Percentiles rank a stretch among this genome's conserved stretches.
phyloP scores from a whole-genome alignment of 2,113 vertebrate species.

The Carassius auratus region DNA sequence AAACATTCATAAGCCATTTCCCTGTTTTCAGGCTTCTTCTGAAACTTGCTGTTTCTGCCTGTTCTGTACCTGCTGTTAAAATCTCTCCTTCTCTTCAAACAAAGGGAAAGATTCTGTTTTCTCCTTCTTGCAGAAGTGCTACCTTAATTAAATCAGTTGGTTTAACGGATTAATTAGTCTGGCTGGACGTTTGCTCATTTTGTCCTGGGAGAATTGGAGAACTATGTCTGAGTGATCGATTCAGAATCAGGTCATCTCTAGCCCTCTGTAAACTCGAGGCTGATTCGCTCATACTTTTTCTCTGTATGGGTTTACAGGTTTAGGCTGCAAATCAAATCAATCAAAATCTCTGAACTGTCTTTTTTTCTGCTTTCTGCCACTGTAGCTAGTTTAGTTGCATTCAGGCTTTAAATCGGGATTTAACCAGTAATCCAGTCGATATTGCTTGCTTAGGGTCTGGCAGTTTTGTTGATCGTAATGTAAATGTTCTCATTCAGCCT shows the following conservation, averaged over 20 bases:
- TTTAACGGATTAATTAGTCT: conserved; percentile 51
- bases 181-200: conserved; percentile 21
- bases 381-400: conserved; percentile 8
- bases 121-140: conserved; percentile 31
- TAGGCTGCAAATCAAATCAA: conserved; percentile 13
- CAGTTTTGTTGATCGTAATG: not conserved
- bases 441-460: not conserved
- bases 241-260: conserved; percentile 19
- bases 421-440: not conserved
- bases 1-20: not conserved
- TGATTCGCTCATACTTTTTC: not conserved
- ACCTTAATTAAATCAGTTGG: conserved; percentile 48
- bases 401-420: conserved; percentile 13
- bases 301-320: conserved; percentile 1
- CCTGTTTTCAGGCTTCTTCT: not conserved
- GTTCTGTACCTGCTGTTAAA: conserved; percentile 1
- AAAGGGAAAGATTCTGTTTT: conserved; percentile 26
- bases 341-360: conserved; percentile 28
- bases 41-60: not conserved
- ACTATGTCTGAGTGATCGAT: not conserved
- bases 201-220: conserved; percentile 24
- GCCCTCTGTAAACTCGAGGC: not conserved
- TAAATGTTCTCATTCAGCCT: not conserved
- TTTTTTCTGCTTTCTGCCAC: conserved; percentile 10
- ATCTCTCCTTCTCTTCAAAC: conserved; percentile 7